Percentiles rank a stretch among this genome's conserved stretches.
These are phyloP conservation scores for Lasaia peninsularis DNA, from an alignment of 1,140 invertebrate genomes.

Conservation along the genomic window DNA sequence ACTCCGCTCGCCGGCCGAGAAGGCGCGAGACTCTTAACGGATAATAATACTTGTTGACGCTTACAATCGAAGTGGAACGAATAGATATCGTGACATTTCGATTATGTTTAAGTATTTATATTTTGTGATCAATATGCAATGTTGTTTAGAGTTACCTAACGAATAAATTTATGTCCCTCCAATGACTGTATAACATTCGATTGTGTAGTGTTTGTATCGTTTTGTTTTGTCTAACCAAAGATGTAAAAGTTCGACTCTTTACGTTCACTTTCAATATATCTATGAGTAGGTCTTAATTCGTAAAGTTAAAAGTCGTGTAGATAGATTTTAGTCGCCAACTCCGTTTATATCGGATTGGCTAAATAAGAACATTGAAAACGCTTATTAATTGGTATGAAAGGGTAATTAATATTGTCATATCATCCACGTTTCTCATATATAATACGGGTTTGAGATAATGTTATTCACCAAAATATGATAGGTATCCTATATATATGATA, in stretches of 20 bases:
- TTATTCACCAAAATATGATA: slow-evolving; percentile 73
- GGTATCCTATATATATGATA: slow-evolving; percentile 69
- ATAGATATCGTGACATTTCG: slow-evolving; percentile 61
- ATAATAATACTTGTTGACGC: slow-evolving; percentile 69
- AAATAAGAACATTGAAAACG: slow-evolving; percentile 76
- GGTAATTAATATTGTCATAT: slow-evolving; percentile 78
- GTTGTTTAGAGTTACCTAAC: slow-evolving; percentile 74
- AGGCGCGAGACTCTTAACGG: slow-evolving; percentile 39
- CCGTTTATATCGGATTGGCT: slow-evolving; percentile 61
- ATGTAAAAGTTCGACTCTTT: slow-evolving; percentile 48
- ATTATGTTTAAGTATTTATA: slow-evolving; percentile 55
- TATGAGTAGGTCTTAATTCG: slow-evolving; percentile 67
- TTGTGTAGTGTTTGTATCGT: slow-evolving; percentile 61
- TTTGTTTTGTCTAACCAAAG: slow-evolving; percentile 72
- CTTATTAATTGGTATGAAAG: slow-evolving; percentile 78
- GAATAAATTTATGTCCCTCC: slow-evolving; percentile 72
- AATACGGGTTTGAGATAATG: slow-evolving; percentile 77
- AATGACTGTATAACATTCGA: slow-evolving; percentile 68
- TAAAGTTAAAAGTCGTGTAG: slow-evolving; percentile 66
- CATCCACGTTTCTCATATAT: slow-evolving; percentile 76
- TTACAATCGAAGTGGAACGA: slow-evolving; percentile 64
- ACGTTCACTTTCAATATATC: slow-evolving; percentile 58
- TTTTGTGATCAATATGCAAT: slow-evolving; percentile 62
- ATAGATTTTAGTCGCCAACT: slow-evolving; percentile 63
- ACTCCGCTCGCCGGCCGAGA: slow-evolving; percentile 25